Evolutionary conservation across 2,888 invertebrate species (phyloP).

Genomic region (Oasisia sp.): DNA sequence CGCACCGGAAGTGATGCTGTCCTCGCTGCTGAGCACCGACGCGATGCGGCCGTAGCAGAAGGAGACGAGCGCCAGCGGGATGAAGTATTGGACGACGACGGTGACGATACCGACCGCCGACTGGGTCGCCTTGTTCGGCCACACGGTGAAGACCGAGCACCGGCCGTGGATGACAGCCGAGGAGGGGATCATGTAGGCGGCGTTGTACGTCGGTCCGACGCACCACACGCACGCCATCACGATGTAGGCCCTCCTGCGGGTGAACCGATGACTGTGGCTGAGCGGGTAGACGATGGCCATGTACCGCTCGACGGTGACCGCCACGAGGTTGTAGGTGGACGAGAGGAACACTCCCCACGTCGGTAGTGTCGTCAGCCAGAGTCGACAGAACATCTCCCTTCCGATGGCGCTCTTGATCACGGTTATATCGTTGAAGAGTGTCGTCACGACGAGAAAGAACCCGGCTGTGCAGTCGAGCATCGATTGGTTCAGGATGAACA

Average conservation of each 20-base stretch:
- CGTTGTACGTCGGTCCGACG: conserved; percentile 30
- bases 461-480: conserved; percentile 37
- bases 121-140: not conserved
- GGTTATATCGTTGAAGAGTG: conserved; percentile 22
- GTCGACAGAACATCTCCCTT: conserved; percentile 31
- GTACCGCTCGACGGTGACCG: conserved; percentile 37
- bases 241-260: not conserved
- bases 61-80: conserved; percentile 24
- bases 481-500: conserved; percentile 39
- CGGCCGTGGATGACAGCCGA: conserved; percentile 23
- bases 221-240: conserved; percentile 30
- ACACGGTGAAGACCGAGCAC: conserved; percentile 14
- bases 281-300: conserved; percentile 36
- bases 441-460: conserved; percentile 30
- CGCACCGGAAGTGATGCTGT: not conserved
- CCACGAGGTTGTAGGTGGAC: conserved; percentile 37
- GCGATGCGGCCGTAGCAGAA: conserved; percentile 18
- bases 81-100: conserved; percentile 22
- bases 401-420: not conserved
- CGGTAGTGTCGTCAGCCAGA: conserved; percentile 32
- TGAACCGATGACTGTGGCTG: conserved; percentile 32
- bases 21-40: not conserved
- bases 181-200: conserved; percentile 29
- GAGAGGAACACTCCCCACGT: conserved; percentile 33
- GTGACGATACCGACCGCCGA: not conserved